Base-by-base conservation (phyloP, 2,888 invertebrate species). In the Cephus rjabovi region DNA sequence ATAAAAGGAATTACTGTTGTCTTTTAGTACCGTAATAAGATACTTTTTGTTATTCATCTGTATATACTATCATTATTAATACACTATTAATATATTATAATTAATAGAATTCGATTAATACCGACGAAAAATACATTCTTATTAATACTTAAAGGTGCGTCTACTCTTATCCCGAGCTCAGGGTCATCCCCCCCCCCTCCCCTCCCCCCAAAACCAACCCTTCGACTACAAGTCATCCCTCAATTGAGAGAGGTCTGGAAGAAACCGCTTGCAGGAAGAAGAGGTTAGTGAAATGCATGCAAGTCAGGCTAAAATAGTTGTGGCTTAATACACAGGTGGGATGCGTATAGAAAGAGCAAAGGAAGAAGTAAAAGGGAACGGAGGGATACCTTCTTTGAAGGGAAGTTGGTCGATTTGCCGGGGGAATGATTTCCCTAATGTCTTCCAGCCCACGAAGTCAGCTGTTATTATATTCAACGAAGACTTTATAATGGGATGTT, bases 391-490 rank as follows among this genome's bases (percentile, higher is more conserved):
- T 40, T 4, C 40, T 40, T 40, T 15, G 40, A 40, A 40, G 40
- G 40, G 76, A 80, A 80, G 80, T 83, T 81, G 76, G 80, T 76
- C 81, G 80, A 81, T 83, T 81, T 81, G 70, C 76, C 81, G 74
- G 71, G 34, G 34, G 85, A 76, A 79, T 82, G 85, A 91, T 91
- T 91, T 91, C 89, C 91, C 89, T 91, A 91, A 91, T 91, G 91
- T 90, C 89, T 89, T 91, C 87, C 90, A 91, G 88, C 87, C 89
- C 86, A 86, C 86, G 87, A 86, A 88, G 86, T 88, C 88, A 85
- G 87, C 89, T 89, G 89, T 89, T 90, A 90, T 91, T 91, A 91
- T 90, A 89, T 89, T 89, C 89, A 87, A 88, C 89, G 89, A 90
- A 89, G 91, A 91, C 89, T 90, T 91, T 91, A 90, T 90, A 91